Evolutionary conservation across 2,113 vertebrate species (phyloP), one percentile per base, ranked within the genome.

Genomic region (Hirundichthys speculiger): DNA sequence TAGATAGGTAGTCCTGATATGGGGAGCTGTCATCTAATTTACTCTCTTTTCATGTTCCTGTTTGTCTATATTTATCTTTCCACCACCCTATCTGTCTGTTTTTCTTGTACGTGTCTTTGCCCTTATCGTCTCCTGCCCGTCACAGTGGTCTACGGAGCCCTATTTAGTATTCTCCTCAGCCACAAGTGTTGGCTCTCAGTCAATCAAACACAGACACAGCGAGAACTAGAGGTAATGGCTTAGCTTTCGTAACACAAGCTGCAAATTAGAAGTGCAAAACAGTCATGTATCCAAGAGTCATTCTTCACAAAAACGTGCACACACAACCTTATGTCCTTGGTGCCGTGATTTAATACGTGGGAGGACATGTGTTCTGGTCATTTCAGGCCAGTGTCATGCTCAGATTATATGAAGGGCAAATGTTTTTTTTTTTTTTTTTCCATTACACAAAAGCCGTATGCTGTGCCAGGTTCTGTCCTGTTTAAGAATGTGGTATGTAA

Each of bases 141-240:
- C 63, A 72, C 18, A 7, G 14, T 15, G 47, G 14, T 65, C 21
- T 15, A 19, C 15, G 34, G 22, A 14, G 2, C 38, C 54, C 72
- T 71, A 10, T 63, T 86, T 81, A 70, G 72, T 79, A 86, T 89
- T 87, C 85, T 5, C 11, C 54, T 85, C 74, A 79, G 57, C 55
- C 61, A 55, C 66, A 16, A 48, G 46, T 69, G 74, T 71, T 53
- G 7, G 39, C 42, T 56, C 2, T 1, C 58, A 19, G 67, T 53
- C 78, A 64, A 47, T 51, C 55, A 18, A 58, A 51, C 74, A 49
- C 48, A 24, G 13, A 22, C 47, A 54, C 70, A 46, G 42, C 48
- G 40, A 20, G 43, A 14, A 24, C 47, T 2, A 1, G 22, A 20
- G 57, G 15, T 47, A 71, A 78, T 74, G 55, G 72, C 63, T 61